Percentiles rank a stretch among this genome's conserved stretches.
Conservation (phyloP, 53 echinoderm and acorn worm genomes). For the Actinopyga echinites region DNA sequence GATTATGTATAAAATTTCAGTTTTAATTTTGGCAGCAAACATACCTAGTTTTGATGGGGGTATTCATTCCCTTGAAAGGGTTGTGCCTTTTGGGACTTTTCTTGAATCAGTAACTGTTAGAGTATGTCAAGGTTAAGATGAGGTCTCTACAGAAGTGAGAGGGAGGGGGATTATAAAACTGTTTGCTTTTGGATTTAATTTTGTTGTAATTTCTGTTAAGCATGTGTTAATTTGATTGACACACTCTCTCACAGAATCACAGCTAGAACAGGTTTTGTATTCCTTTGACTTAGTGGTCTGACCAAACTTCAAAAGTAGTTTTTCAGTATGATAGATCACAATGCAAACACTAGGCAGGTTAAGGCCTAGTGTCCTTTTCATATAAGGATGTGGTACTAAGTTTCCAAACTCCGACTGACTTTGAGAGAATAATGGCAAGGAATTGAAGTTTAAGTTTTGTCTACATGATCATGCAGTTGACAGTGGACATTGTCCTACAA, state of each 20-base stretch:
- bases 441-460: too few relatives aligned
- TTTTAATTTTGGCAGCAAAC: conserved; percentile 33
- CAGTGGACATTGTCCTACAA: too few relatives aligned
- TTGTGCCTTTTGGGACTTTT: conserved; percentile 7
- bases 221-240: conserved; percentile 35
- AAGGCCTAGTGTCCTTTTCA: too few relatives aligned
- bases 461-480: too few relatives aligned
- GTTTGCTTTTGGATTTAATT: not conserved
- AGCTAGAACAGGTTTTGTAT: too few relatives aligned
- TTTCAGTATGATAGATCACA: too few relatives aligned
- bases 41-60: not conserved
- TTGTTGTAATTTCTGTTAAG: not conserved
- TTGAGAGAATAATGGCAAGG: too few relatives aligned
- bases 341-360: too few relatives aligned
- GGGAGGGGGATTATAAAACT: not conserved
- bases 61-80: not conserved
- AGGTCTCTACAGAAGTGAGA: not conserved
- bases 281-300: too few relatives aligned
- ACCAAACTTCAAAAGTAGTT: too few relatives aligned
- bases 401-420: too few relatives aligned
- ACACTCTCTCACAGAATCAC: not conserved
- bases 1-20: conserved; percentile 41
- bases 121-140: conserved; percentile 20
- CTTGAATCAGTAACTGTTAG: conserved; percentile 6
- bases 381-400: too few relatives aligned